Evolutionary conservation across 2,888 invertebrate species (phyloP).

Genomic region (Dendrolimus houi): DNA sequence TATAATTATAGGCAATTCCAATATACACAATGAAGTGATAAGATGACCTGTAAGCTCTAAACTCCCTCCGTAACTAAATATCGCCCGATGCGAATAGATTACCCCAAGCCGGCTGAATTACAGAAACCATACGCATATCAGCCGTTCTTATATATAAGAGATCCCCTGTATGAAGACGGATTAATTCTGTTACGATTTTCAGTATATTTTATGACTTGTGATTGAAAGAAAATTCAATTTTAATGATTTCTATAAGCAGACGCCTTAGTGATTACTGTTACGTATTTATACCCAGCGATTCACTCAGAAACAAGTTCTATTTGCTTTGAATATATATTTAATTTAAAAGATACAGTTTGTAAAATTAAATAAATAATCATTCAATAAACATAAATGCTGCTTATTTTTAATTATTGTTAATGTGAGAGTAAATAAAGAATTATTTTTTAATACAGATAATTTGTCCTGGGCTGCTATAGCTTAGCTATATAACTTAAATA

Average conservation of each 20-base stretch:
- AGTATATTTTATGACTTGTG: constrained; percentile 46
- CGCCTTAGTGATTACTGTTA: no score
- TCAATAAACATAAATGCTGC: no score
- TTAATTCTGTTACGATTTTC: constrained; percentile 56
- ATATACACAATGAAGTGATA: constrained; percentile 31
- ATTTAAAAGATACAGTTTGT: no score
- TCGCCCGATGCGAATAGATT: constrained; percentile 58
- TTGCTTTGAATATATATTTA: no score
- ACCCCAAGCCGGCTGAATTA: constrained; percentile 65
- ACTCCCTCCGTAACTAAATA: constrained; percentile 62
- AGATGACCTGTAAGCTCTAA: constrained; percentile 31
- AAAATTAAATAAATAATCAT: no score
- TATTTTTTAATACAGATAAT: no score
- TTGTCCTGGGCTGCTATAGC: no score
- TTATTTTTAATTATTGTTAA: no score
- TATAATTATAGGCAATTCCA: background rate
- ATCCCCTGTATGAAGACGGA: constrained; percentile 56
- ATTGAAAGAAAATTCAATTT: constrained; percentile 37
- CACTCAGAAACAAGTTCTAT: no score
- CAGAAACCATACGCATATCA: constrained; percentile 68
- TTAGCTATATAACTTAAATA: no score
- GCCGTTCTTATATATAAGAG: constrained; percentile 49
- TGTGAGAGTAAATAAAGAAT: no score
- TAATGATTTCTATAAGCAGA: constrained; percentile 10
- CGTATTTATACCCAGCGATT: no score